Conservation (phyloP, 2,797 vertebrate species). For the Lates japonicus region DNA sequence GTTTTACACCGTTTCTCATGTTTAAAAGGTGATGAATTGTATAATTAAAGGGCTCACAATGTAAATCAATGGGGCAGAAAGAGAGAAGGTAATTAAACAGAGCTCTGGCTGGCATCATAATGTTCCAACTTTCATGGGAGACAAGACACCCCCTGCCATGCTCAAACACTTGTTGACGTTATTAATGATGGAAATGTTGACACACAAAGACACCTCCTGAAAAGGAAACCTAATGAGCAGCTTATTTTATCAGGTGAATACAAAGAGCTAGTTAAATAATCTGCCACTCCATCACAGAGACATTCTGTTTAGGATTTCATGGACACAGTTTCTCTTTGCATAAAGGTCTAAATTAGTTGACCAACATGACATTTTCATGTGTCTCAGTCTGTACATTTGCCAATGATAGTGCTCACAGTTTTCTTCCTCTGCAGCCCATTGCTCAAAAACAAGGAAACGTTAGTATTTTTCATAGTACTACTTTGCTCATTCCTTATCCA, state of each 20-base stretch:
- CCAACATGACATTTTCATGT: conserved; percentile 6
- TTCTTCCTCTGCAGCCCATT: conserved; percentile 18
- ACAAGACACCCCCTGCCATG: conserved; percentile 21
- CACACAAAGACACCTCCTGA: conserved; percentile 31
- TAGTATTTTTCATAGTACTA: conserved; percentile 21
- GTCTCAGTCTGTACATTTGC: conserved; percentile 18
- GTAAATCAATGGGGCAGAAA: conserved; percentile 91
- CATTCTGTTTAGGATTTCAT: conserved; percentile 14
- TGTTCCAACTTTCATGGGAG: conserved; percentile 70
- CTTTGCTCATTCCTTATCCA: conserved; percentile 22
- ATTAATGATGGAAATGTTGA: conserved; percentile 59
- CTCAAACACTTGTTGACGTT: conserved; percentile 63
- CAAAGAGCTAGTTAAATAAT: conserved; percentile 26
- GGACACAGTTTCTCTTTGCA: conserved; percentile 1
- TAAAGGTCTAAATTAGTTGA: conserved; percentile 25
- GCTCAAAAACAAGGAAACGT: conserved; percentile 43
- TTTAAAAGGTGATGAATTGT: conserved; percentile 95
- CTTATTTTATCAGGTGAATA: conserved; percentile 35
- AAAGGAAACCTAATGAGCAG: conserved; percentile 43
- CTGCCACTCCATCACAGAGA: conserved; percentile 7
- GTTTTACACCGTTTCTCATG: conserved; percentile 91
- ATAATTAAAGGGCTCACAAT: conserved; percentile 92
- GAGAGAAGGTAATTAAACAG: conserved; percentile 89
- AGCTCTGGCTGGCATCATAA: conserved; percentile 73
- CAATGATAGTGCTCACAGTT: conserved; percentile 9